Percentiles rank a stretch among this genome's conserved stretches.
These are phyloP conservation scores for Trichogramma evanescens DNA, from an alignment of 2,888 invertebrate genomes.

Conservation along the genomic window DNA sequence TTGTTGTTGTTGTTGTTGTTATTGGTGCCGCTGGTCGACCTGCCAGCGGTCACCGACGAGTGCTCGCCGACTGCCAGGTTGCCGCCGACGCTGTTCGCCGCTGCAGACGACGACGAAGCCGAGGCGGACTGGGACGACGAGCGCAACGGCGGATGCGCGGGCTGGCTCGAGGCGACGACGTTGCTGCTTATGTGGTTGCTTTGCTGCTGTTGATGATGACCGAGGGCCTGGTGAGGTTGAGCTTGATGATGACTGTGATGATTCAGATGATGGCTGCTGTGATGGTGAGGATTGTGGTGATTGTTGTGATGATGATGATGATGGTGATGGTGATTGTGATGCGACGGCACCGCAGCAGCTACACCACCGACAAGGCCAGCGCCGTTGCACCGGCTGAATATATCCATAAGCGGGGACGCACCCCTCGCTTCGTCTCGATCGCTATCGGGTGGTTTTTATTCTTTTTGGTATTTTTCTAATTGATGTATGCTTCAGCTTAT, in stretches of 20 bases:
- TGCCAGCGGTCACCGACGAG: conserved; percentile 12
- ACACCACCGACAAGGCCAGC: conserved; percentile 35
- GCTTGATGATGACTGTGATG: conserved; percentile 1
- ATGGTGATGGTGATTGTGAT: conserved; percentile 26
- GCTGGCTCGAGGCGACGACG: conserved; percentile 5
- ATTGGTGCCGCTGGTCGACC: background rate
- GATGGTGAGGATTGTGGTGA: conserved; percentile 4
- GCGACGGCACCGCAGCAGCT: conserved; percentile 32
- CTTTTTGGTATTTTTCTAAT: too few relatives aligned
- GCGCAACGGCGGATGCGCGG: too few relatives aligned
- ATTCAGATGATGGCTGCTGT: background rate
- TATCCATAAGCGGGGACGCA: conserved; percentile 44
- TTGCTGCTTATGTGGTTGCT: background rate
- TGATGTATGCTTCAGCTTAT: too few relatives aligned
- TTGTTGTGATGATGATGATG: conserved; percentile 20
- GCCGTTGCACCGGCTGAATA: conserved; percentile 46
- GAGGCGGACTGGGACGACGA: background rate
- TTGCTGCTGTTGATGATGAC: conserved; percentile 25
- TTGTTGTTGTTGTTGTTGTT: conserved; percentile 2
- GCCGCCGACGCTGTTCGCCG: background rate
- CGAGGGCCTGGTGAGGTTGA: conserved; percentile 27
- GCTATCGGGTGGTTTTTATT: too few relatives aligned
- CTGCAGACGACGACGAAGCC: conserved; percentile 8
- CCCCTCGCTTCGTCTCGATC: background rate
- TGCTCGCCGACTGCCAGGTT: conserved; percentile 19